These are phyloP conservation scores for Tanytarsus gracilentus DNA, from an alignment of 2,888 invertebrate genomes.

Conservation along the genomic window DNA sequence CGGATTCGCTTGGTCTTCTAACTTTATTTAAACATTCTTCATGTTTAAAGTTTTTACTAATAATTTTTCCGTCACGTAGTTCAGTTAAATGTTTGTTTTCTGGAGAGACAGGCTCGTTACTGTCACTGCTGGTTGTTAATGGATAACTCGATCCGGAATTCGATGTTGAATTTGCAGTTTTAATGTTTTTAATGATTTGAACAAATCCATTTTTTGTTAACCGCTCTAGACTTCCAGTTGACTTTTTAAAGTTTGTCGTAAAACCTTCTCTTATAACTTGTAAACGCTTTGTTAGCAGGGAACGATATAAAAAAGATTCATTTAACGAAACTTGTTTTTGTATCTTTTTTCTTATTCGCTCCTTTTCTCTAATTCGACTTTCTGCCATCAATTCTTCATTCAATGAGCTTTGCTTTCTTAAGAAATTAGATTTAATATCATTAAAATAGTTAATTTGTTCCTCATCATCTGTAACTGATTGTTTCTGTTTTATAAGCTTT, in stretches of 20 bases:
- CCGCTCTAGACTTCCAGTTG: slow-evolving; percentile 74
- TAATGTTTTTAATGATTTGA: slow-evolving; percentile 76
- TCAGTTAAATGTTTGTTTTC: too few species aligned
- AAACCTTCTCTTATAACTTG: slow-evolving; percentile 54
- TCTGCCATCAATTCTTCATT: slow-evolving; percentile 84
- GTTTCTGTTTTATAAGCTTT: slow-evolving; percentile 75
- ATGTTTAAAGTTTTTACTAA: too few species aligned
- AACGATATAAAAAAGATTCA: slow-evolving; percentile 66
- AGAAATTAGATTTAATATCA: slow-evolving; percentile 36
- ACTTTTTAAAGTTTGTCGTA: slow-evolving; percentile 73
- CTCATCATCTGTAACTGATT: slow-evolving; percentile 71
- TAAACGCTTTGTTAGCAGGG: slow-evolving; percentile 41
- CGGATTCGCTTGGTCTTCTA: slow-evolving; percentile 36
- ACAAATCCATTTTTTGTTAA: slow-evolving; percentile 75
- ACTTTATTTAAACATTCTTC: background rate
- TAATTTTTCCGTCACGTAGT: too few species aligned
- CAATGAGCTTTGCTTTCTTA: slow-evolving; percentile 68
- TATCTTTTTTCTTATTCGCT: slow-evolving; percentile 69
- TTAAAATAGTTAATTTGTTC: too few species aligned
- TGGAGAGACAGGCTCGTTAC: too few species aligned
- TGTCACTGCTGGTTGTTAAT: background rate
- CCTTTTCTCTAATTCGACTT: slow-evolving; percentile 75
- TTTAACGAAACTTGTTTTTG: slow-evolving; percentile 84
- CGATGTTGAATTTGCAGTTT: slow-evolving; percentile 38
- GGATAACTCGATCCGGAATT: slow-evolving; percentile 20